Evolutionary conservation across 2,113 vertebrate genomes (phyloP), one percentile per base, ranked within the genome.

Genomic region (Ursus arctos): DNA sequence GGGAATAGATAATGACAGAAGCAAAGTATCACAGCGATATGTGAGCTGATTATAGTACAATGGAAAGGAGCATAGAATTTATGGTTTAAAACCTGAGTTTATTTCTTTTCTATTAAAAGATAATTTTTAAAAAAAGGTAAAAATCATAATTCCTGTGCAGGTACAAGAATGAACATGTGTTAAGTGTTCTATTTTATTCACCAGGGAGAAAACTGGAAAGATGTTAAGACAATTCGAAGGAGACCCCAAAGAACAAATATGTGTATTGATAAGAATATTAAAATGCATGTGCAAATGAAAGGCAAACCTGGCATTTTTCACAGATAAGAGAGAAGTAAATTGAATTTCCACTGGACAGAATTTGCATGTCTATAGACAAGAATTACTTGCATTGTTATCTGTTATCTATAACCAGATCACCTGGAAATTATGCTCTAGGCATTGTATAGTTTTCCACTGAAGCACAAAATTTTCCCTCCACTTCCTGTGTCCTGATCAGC

Each of bases 161-260:
- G 11, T 63, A 57, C 26, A 47, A 93, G 65, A 88, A 81, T 84
- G 14, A 67, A 59, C 9, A n/a, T 13, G 2, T 53, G 51, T 59
- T 88, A 36, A 55, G 4, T 24, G 74, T 31, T 82, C 85, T 76
- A 63, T 49, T 92, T 98, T 80, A 71, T 4, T 94, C 9, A 89
- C 6, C 92, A 61, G 69, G 57, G 51, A 86, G 8, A 76, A 76
- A 86, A 61, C 8, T 84, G 55, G 7, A 57, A 71, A 84, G 7
- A 53, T 55, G 12, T 0, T 22, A 40, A 33, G 5, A 24, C 0
- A 21, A 4, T 40, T 77, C 10, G 55, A 89, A 81, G 7, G 10
- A 40, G 19, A 94, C 47, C 53, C 1, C 2, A 31, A 63, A 82
- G 72, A 77, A 36, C 2, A 94, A 6, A 31, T 10, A 40, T 13